These are phyloP conservation scores for Monopis laevigella DNA, from an alignment of 2,888 invertebrate genomes.

Conservation along the genomic window DNA sequence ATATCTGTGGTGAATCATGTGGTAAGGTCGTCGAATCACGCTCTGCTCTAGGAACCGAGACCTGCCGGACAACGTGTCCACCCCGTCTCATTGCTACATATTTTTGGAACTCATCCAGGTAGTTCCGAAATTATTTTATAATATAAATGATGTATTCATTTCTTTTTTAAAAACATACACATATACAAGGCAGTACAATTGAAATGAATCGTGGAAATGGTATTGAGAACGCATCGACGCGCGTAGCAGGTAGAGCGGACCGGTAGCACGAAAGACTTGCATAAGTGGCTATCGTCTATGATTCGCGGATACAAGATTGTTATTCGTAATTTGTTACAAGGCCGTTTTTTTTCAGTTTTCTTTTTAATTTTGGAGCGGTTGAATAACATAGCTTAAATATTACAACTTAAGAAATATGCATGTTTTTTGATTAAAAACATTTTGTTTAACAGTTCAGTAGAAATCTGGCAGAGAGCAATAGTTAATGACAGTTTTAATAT, in stretches of 20 bases:
- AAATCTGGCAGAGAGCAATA: too few species aligned
- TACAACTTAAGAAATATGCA: too few species aligned
- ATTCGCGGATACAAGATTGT: constrained; percentile 20
- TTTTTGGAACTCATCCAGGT: constrained; percentile 52
- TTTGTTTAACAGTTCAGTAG: too few species aligned
- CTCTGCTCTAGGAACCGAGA: not conserved
- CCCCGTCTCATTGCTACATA: constrained; percentile 37
- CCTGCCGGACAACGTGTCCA: constrained; percentile 15
- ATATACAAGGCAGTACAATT: too few species aligned
- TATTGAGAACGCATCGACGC: too few species aligned
- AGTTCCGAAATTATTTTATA: constrained; percentile 22
- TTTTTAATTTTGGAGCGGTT: not conserved
- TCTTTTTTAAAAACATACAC: too few species aligned
- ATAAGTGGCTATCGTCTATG: constrained; percentile 15
- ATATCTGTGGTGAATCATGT: constrained; percentile 55
- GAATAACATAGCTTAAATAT: too few species aligned
- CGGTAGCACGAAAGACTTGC: constrained; percentile 13
- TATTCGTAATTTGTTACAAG: constrained; percentile 36
- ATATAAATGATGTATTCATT: too few species aligned
- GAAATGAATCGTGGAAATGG: too few species aligned
- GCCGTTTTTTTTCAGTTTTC: constrained; percentile 24
- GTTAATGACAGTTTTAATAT: too few species aligned
- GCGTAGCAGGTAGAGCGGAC: too few species aligned
- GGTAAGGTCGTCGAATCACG: not conserved
- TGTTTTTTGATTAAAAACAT: too few species aligned